Evolutionary conservation across 1,140 invertebrate species (phyloP), one percentile per base, ranked within the genome.

Genomic region (Heliconius congener): DNA sequence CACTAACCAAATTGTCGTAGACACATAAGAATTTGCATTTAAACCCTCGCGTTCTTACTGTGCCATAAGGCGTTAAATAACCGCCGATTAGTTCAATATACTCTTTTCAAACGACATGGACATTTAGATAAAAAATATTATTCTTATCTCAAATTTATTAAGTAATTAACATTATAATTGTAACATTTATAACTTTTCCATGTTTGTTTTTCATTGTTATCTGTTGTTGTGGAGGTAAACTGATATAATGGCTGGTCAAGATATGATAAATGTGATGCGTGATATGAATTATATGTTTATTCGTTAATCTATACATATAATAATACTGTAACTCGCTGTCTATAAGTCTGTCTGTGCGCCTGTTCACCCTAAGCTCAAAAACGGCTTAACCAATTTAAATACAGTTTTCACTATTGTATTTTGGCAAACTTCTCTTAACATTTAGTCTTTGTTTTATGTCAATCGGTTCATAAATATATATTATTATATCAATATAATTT

Each of bases 171-270:
- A 66, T 16, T 66, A 9, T 23, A 66, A 30, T 66, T n/a, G 8
- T n/a, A 60, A 60, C 19, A 23, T 60, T 60, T 60, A 60, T 27
- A 19, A 57, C n/a, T 19, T 30, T 66, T 6, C 23, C 11, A 8
- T 66, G 60, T 66, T 66, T 66, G 13, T 66, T 27, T 66, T 66
- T 66, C 60, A 30, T 30, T 66, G 27, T 30, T 30, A 66, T 66
- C 60, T 66, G 60, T 5, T 30, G 4, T 30, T 30, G 60, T 30
- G 60, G 30, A 16, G 60, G 60, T 30, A 30, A 66, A 13, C 60
- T 66, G 60, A 66, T 66, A 66, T 66, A 66, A 30, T 16, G 27
- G 23, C 27, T 66, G 27, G 60, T 66, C 60, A 5, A 16, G 27
- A 66, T 66, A 66, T 66, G 60, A 66, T 30, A 66, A 66, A 13